These are phyloP conservation scores for Aldabrachelys gigantea DNA, from an alignment of 2,113 vertebrate species.

Conservation along the genomic window DNA sequence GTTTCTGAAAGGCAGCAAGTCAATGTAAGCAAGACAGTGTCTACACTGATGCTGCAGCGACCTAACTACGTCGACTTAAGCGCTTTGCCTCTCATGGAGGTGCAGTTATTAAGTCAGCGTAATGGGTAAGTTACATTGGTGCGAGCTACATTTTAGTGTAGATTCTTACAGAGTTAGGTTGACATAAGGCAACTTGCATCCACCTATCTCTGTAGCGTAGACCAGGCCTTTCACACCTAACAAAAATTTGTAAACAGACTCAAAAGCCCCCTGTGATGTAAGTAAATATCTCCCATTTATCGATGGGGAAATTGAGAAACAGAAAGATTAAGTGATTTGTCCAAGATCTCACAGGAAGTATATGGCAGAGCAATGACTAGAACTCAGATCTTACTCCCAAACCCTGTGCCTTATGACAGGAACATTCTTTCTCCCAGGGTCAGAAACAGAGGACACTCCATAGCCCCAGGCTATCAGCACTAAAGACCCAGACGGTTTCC, in stretches of 20 bases:
- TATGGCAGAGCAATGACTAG: neutral
- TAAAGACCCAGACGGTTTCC: neutral
- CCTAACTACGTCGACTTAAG: neutral
- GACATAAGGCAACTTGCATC: neutral
- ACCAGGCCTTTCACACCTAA: neutral
- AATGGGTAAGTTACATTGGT: neutral
- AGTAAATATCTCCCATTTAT: neutral
- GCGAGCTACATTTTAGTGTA: neutral
- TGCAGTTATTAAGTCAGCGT: neutral
- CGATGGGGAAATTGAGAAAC: neutral
- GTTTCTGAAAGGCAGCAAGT: neutral
- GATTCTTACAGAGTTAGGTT: neutral
- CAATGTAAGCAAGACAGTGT: neutral
- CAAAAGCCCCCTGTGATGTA: neutral
- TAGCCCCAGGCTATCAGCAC: rapidly evolving
- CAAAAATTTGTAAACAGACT: neutral
- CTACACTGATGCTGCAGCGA: neutral
- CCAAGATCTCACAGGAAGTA: rapidly evolving
- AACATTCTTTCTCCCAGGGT: neutral
- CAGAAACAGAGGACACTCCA: rapidly evolving
- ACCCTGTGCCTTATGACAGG: neutral
- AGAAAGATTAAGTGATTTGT: neutral
- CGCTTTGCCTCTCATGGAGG: neutral
- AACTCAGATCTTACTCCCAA: neutral
- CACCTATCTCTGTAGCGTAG: neutral